These are phyloP conservation scores for Capitulum mitella DNA, from an alignment of 2,888 invertebrate species.

Conservation along the genomic window DNA sequence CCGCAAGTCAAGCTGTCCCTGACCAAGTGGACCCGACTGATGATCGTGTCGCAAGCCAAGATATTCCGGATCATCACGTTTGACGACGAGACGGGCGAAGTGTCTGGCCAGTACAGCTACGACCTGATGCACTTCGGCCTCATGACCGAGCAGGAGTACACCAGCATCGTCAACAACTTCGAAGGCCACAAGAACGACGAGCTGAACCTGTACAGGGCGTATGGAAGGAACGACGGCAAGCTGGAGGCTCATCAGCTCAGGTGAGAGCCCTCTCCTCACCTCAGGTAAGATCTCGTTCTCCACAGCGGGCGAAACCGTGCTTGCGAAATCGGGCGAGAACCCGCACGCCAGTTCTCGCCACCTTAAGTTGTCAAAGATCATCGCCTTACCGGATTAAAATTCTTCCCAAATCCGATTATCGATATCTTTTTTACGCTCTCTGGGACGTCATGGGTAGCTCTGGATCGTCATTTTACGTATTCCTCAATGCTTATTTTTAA, in stretches of 20 bases:
- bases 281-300: too few species aligned
- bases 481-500: too few species aligned
- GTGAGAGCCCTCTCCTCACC: too few species aligned
- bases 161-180: neutral
- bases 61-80: constrained; percentile 11
- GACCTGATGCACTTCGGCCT: constrained; percentile 8
- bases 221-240: neutral
- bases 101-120: neutral
- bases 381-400: too few species aligned
- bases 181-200: neutral
- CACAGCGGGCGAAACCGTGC: too few species aligned
- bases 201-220: neutral
- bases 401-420: too few species aligned
- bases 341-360: too few species aligned
- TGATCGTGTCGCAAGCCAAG: constrained; percentile 13
- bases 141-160: neutral
- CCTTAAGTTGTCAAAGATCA: too few species aligned
- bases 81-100: neutral
- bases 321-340: too few species aligned
- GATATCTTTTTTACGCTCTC: too few species aligned
- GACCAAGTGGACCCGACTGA: neutral
- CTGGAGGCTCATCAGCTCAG: neutral
- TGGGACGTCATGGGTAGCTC: too few species aligned
- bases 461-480: too few species aligned
- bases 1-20: neutral